These are phyloP conservation scores for Tanytarsus gracilentus DNA, from an alignment of 2,888 invertebrate species.

Conservation along the genomic window DNA sequence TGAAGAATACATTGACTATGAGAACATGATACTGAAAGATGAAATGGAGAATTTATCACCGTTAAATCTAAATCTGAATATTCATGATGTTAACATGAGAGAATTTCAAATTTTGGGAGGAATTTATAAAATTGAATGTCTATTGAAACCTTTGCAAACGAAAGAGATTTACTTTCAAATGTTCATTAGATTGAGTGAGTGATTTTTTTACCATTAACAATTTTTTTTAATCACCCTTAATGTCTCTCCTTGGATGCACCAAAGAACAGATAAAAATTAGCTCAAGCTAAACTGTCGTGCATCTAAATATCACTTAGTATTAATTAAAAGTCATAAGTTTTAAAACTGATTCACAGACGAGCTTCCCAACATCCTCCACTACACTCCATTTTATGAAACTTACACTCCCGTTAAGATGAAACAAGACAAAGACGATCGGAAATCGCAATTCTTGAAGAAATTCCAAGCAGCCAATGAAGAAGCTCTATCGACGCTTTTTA, in stretches of 20 bases:
- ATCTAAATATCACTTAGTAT: too few species aligned
- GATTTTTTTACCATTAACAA: background rate
- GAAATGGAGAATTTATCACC: background rate
- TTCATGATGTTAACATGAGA: conserved; percentile 19
- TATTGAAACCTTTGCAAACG: conserved; percentile 15
- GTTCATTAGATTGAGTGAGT: conserved; percentile 11
- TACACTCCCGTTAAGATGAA: too few species aligned
- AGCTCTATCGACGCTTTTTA: background rate
- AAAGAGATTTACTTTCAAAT: background rate
- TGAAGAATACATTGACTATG: conserved; percentile 21
- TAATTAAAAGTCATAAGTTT: too few species aligned
- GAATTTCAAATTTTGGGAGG: conserved; percentile 18
- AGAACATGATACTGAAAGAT: background rate
- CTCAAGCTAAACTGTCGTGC: too few species aligned
- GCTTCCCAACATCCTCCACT: background rate
- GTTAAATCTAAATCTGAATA: background rate
- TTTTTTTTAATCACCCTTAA: background rate
- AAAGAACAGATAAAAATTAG: too few species aligned
- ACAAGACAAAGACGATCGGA: conserved; percentile 2
- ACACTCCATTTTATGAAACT: background rate
- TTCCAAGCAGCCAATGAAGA: background rate
- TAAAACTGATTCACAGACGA: background rate
- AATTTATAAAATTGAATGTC: conserved; percentile 6
- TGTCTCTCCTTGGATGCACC: too few species aligned
- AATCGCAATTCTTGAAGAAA: background rate